Conservation (phyloP, 1,140 invertebrate species). For the Drosophila suzukii region DNA sequence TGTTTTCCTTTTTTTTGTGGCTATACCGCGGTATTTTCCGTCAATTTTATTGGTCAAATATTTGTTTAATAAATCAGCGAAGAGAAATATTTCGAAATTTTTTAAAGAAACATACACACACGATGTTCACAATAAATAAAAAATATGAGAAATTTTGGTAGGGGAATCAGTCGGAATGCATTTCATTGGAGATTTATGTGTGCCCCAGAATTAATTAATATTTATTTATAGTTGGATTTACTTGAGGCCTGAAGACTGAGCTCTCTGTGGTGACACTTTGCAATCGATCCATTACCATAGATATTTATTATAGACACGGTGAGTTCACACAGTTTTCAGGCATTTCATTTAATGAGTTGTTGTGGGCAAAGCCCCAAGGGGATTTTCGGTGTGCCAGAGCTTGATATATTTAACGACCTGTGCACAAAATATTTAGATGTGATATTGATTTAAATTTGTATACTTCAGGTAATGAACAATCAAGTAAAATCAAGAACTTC, state of each 20-base stretch:
- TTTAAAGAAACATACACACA: conserved; percentile 12
- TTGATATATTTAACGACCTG: conserved; percentile 65
- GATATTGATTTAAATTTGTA: conserved; percentile 27
- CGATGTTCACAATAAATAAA: conserved; percentile 47
- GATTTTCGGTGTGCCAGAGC: conserved; percentile 55
- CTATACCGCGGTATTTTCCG: conserved; percentile 37
- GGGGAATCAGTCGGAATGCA: conserved; percentile 41
- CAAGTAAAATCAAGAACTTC: not conserved
- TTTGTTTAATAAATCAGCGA: conserved; percentile 70
- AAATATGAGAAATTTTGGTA: conserved; percentile 40
- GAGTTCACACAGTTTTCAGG: not conserved
- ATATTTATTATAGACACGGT: conserved; percentile 35
- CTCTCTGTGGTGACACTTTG: conserved; percentile 55
- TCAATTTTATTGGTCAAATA: conserved; percentile 77
- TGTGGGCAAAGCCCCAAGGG: conserved; percentile 39
- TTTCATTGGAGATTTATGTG: conserved; percentile 58
- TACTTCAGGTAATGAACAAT: too few species aligned
- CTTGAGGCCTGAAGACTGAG: conserved; percentile 5
- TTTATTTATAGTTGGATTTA: conserved; percentile 65
- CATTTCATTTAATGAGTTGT: conserved; percentile 63
- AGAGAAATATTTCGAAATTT: conserved; percentile 35
- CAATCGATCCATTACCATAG: conserved; percentile 55
- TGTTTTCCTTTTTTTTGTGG: conserved; percentile 5
- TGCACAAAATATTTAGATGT: conserved; percentile 27
- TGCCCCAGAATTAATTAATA: conserved; percentile 67